phyloP scores from a whole-genome alignment of 2,113 vertebrate species.

The Laticauda laticaudata region DNA sequence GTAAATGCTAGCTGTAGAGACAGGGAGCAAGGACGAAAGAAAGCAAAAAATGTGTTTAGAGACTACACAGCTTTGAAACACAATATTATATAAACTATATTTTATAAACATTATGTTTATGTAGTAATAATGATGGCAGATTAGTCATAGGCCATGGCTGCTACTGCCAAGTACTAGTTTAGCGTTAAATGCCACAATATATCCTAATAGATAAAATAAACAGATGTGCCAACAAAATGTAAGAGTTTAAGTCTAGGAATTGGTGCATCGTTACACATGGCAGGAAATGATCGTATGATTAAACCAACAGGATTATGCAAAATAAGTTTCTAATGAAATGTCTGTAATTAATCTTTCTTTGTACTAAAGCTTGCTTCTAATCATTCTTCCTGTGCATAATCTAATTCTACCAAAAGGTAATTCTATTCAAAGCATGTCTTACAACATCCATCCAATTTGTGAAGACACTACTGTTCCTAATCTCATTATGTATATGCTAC shows the following conservation, averaged over 20 bases:
- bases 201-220: conserved; percentile 29
- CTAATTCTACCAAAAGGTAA: conserved; percentile 45
- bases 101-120: not conserved
- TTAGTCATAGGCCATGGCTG: not conserved
- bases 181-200: not conserved
- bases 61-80: not conserved
- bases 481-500: conserved; percentile 46
- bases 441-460: conserved; percentile 31
- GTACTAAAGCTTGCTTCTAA: conserved; percentile 48
- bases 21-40: not conserved
- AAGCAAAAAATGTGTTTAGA: not conserved
- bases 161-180: not conserved
- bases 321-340: conserved; percentile 56
- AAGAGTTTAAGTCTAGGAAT: conserved; percentile 24
- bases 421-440: conserved; percentile 46
- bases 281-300: conserved; percentile 41
- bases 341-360: conserved; percentile 59
- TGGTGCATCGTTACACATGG: conserved; percentile 21
- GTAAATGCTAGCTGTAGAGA: not conserved
- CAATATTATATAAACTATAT: not conserved
- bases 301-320: conserved; percentile 58
- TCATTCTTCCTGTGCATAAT: conserved; percentile 54
- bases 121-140: conserved; percentile 16
- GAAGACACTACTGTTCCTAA: conserved; percentile 41
- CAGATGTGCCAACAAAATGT: not conserved